Evolutionary conservation across 92 coral and sea anemone genomes (phyloP).

Genomic region (Palythoa grandiflora): DNA sequence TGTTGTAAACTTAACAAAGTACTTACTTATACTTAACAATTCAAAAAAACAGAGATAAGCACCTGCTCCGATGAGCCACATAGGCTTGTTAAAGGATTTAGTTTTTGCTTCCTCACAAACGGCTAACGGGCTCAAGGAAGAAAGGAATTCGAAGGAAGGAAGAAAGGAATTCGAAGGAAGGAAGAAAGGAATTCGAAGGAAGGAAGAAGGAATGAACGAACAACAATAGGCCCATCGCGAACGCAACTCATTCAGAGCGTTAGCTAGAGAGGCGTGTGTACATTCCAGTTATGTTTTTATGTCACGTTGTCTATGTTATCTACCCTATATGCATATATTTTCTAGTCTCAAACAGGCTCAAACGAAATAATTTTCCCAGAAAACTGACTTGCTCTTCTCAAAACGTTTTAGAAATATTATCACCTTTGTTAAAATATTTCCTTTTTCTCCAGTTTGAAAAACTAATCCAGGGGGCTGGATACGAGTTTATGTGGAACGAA

Average conservation of each 20-base stretch:
- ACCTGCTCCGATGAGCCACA: too few relatives aligned
- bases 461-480: constrained; percentile 85
- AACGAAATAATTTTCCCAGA: too few relatives aligned
- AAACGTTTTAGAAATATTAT: too few relatives aligned
- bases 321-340: too few relatives aligned
- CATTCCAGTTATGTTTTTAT: too few relatives aligned
- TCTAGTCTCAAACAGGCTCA: too few relatives aligned
- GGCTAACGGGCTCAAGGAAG: not conserved
- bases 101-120: not conserved
- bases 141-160: not conserved
- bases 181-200: not conserved
- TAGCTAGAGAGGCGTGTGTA: too few relatives aligned
- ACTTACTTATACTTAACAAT: not conserved
- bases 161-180: not conserved
- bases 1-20: too few relatives aligned
- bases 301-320: too few relatives aligned
- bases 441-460: constrained; percentile 73
- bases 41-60: not conserved
- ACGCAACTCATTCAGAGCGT: too few relatives aligned
- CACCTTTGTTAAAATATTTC: not conserved
- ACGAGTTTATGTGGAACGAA: constrained; percentile 97
- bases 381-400: not conserved
- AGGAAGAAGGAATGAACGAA: not conserved
- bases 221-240: too few relatives aligned
- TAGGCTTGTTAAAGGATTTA: too few relatives aligned